Percentiles rank a stretch among this genome's conserved stretches.
phyloP scores from a whole-genome alignment of 1,140 invertebrate genomes.

The Scaptomyza graminum region DNA sequence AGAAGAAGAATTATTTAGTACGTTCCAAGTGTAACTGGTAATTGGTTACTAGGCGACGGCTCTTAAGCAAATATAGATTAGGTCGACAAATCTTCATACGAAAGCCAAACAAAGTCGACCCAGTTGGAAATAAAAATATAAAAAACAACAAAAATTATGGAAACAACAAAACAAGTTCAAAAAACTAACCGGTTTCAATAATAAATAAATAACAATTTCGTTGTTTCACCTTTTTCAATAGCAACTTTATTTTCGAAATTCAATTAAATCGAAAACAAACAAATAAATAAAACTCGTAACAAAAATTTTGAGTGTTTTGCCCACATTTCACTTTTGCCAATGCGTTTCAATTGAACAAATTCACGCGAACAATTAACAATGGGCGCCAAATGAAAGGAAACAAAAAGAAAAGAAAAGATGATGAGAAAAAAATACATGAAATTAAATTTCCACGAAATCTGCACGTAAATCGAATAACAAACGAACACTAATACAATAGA shows the following conservation, averaged over 20 bases:
- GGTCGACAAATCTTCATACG: slow-evolving; percentile 23
- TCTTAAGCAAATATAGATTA: slow-evolving; percentile 22
- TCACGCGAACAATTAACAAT: slow-evolving; percentile 83
- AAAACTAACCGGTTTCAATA: slow-evolving; percentile 35
- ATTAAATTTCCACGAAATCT: slow-evolving; percentile 58
- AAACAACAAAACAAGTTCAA: slow-evolving; percentile 20
- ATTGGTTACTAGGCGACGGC: slow-evolving; percentile 12
- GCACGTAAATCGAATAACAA: slow-evolving; percentile 49
- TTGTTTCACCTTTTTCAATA: slow-evolving; percentile 25
- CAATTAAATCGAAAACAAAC: slow-evolving; percentile 28
- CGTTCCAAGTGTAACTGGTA: slow-evolving; percentile 1
- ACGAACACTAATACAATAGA: slow-evolving; percentile 46
- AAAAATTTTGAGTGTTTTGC: slow-evolving; percentile 73
- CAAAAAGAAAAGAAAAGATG: slow-evolving; percentile 45
- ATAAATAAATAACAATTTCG: slow-evolving; percentile 8
- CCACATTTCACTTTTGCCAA: slow-evolving; percentile 81
- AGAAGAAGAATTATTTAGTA: not conserved
- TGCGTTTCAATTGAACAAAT: slow-evolving; percentile 82
- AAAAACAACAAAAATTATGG: not conserved
- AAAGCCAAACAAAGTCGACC: slow-evolving; percentile 24
- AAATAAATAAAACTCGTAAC: slow-evolving; percentile 36
- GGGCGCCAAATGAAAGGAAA: slow-evolving; percentile 42
- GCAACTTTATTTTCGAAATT: slow-evolving; percentile 30
- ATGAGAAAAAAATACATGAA: slow-evolving; percentile 16
- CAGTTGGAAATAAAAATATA: slow-evolving; percentile 24